Evolutionary conservation across 2,888 invertebrate species (phyloP).

Genomic region (Ephialtes manifestator): DNA sequence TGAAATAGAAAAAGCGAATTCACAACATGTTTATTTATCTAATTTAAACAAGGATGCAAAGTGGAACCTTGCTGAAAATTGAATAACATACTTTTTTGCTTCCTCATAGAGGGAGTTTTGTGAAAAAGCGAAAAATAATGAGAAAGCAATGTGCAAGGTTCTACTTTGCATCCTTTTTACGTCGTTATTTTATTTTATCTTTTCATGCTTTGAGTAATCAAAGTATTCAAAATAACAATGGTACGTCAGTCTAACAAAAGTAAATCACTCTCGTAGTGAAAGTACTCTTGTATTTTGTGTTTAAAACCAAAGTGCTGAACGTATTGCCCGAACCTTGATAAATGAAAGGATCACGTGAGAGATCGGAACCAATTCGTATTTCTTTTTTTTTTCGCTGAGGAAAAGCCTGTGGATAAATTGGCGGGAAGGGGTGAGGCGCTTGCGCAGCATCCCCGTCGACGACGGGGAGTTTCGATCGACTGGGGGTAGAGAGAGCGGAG

Average conservation of each 20-base stretch:
- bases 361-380: conserved; percentile 12
- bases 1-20: too few relatives aligned
- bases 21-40: too few relatives aligned
- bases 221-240: neutral
- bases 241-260: neutral
- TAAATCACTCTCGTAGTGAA: neutral
- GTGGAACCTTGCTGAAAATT: too few relatives aligned
- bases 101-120: too few relatives aligned
- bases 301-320: neutral
- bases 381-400: neutral
- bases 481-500: conserved; percentile 72
- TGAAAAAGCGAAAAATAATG: too few relatives aligned
- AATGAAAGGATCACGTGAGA: neutral
- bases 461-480: conserved; percentile 79
- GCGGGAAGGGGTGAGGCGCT: conserved; percentile 70
- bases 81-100: too few relatives aligned
- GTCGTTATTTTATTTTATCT: too few relatives aligned
- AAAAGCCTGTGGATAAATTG: conserved; percentile 53
- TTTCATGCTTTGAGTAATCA: too few relatives aligned
- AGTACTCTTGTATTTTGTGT: neutral
- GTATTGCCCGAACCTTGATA: neutral
- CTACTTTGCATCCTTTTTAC: too few relatives aligned
- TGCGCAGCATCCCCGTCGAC: conserved; percentile 67
- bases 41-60: too few relatives aligned
- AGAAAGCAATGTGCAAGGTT: too few relatives aligned